Base-by-base conservation (phyloP, 2,888 invertebrate species). In the Margaritifera margaritifera region DNA sequence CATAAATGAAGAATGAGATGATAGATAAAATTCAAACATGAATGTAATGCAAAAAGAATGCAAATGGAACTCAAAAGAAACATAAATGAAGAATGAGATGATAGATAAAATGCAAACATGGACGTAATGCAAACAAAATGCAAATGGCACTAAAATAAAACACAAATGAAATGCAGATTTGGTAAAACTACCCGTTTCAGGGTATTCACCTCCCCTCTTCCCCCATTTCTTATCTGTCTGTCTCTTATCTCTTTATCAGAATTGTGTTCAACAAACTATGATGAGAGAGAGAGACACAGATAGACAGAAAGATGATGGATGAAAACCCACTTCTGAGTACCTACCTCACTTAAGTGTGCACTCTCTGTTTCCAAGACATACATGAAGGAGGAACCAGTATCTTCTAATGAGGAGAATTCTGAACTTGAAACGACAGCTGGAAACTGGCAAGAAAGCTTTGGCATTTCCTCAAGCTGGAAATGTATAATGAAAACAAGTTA, bases 321-420 rank as follows among this genome's bases (percentile, higher is more conserved):
- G 11, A 11, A 42, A 15, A 11, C 1, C 2, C 8, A 42, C n/a
- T 8, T 11, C 11, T 42, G 31, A 20, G n/a, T 11, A 25, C 4
- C 20, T 11, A 51, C n/a, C 85, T 88, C 69, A 90, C 84, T 22
- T 90, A 88, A 15, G 91, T 88, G 64, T 90, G 87, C 0, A 91
- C 91, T 77, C 53, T 74, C 58, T 92, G 91, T 1, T 92, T 22
- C 92, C 59, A 77, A 75, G 42, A 81, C 72, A 71, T 80, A 84
- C 53, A 71, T 62, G n/a, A 80, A 66, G 18, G 85, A 81, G 8
- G 83, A 82, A 24, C 76, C 71, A 18, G 78, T 77, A 90, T 92
- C 84, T 93, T 93, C 86, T 91, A 92, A 92, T 2, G 92, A 93
- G 66, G 92, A 91, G 6, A 64, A 65, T 51, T 77, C 70, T 22